Evolutionary conservation across 2,888 invertebrate species (phyloP).

Genomic region (Yponomeuta cagnagella): DNA sequence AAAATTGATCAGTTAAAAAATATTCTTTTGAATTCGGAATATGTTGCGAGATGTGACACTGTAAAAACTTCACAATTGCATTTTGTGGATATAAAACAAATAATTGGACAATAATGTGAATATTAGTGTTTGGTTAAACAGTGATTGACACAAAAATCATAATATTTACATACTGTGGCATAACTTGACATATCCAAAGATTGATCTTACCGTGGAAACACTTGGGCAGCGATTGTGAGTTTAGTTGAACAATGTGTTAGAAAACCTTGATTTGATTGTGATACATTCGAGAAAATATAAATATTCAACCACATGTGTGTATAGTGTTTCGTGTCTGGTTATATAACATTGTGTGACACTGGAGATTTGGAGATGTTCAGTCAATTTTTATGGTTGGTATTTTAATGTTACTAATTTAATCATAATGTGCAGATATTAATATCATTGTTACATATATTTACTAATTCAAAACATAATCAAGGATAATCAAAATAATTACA

Average conservation of each 20-base stretch:
- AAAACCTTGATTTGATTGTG: not conserved
- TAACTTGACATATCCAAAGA: not conserved
- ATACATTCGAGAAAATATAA: not conserved
- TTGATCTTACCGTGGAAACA: not conserved
- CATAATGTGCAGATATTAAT: not conserved
- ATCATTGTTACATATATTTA: too few relatives aligned
- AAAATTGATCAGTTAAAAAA: not conserved
- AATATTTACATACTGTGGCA: constrained; percentile 10
- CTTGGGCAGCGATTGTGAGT: not conserved
- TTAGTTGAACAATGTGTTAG: not conserved
- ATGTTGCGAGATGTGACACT: not conserved
- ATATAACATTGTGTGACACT: not conserved
- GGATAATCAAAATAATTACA: too few relatives aligned
- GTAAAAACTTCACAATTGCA: not conserved
- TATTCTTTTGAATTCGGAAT: not conserved
- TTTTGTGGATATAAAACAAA: not conserved
- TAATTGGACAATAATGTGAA: not conserved
- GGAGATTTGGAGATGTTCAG: not conserved
- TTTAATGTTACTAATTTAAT: not conserved
- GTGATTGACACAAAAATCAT: constrained; percentile 8
- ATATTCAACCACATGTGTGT: not conserved
- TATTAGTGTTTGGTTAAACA: not conserved
- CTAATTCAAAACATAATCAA: too few relatives aligned
- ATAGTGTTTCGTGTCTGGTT: constrained; percentile 5
- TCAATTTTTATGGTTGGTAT: not conserved